phyloP scores from a whole-genome alignment of 2,113 vertebrate genomes.

The Dendrocopos noguchii region DNA sequence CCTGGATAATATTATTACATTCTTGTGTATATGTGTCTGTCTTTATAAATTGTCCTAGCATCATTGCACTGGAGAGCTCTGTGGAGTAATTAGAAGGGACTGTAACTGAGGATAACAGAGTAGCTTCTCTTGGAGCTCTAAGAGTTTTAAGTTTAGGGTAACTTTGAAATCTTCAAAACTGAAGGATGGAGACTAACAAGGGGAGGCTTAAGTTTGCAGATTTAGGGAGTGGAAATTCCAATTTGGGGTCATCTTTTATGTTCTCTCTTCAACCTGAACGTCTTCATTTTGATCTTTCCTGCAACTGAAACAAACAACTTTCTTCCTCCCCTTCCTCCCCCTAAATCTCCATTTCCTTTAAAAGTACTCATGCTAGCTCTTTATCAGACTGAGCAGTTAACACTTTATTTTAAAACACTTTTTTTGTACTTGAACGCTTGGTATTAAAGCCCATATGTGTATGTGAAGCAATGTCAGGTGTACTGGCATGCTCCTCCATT shows the following conservation, averaged over 20 bases:
- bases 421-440: neutral
- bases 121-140: neutral
- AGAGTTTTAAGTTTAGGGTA: neutral
- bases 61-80: neutral
- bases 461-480: neutral
- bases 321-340: conserved; percentile 58
- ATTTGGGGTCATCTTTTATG: conserved; percentile 50
- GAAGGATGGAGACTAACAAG: conserved; percentile 8
- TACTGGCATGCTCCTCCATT: neutral
- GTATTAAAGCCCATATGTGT: neutral
- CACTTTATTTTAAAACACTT: neutral
- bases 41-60: neutral
- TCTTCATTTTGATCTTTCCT: conserved; percentile 57
- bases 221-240: conserved; percentile 45
- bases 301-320: conserved; percentile 56
- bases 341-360: conserved; percentile 58
- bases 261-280: conserved; percentile 56
- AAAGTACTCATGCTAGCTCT: neutral
- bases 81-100: neutral
- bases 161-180: conserved; percentile 21
- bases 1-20: neutral
- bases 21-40: neutral
- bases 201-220: neutral
- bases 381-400: conserved; percentile 19
- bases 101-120: neutral